Percentiles rank a stretch among this genome's conserved stretches.
These are phyloP conservation scores for Lysiphlebus fabarum DNA, from an alignment of 1,140 invertebrate genomes.

Conservation along the genomic window DNA sequence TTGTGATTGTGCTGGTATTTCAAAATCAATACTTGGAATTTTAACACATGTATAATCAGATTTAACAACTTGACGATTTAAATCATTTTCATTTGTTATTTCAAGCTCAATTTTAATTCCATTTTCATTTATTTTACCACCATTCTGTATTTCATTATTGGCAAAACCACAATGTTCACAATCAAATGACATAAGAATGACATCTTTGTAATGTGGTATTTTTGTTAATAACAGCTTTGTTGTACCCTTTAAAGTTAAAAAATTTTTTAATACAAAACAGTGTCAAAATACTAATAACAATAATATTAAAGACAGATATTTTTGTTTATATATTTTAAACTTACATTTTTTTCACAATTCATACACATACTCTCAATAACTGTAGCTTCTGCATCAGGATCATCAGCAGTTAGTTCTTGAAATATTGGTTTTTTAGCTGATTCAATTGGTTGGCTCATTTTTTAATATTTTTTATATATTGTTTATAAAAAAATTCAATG, in stretches of 20 bases:
- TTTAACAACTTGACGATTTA: constrained; percentile 91
- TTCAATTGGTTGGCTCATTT: not conserved
- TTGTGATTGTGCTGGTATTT: constrained; percentile 82
- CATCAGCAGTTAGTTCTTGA: constrained; percentile 66
- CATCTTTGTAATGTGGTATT: constrained; percentile 95
- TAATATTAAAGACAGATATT: too few relatives aligned
- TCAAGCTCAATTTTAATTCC: constrained; percentile 65
- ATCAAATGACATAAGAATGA: constrained; percentile 93
- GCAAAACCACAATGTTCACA: constrained; percentile 85
- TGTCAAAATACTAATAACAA: too few relatives aligned
- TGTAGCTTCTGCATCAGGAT: constrained; percentile 71
- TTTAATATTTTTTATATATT: too few relatives aligned
- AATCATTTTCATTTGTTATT: constrained; percentile 62
- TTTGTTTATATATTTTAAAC: constrained; percentile 35
- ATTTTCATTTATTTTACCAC: constrained; percentile 75
- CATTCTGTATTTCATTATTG: constrained; percentile 93
- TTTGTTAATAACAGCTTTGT: constrained; percentile 87
- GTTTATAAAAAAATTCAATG: too few relatives aligned
- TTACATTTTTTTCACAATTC: constrained; percentile 85
- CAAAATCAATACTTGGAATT: constrained; percentile 90
- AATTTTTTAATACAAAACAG: too few relatives aligned
- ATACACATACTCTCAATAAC: constrained; percentile 92
- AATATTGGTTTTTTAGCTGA: constrained; percentile 61
- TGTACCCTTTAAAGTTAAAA: constrained; percentile 68
- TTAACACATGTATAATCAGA: constrained; percentile 81